These are phyloP conservation scores for Tetramorium alpestre DNA, from an alignment of 1,140 invertebrate species.

Conservation along the genomic window DNA sequence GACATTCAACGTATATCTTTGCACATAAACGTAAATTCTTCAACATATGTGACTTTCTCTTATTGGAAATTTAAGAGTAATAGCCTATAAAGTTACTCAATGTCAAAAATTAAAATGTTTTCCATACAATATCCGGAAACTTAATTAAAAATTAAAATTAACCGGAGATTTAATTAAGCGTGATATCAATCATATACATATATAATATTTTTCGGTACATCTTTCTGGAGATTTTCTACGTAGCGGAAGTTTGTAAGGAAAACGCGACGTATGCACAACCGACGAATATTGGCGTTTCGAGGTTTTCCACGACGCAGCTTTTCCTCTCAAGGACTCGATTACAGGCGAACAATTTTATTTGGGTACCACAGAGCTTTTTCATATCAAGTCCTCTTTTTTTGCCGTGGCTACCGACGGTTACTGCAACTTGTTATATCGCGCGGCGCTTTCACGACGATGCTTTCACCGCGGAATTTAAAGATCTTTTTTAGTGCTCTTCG, in stretches of 20 bases:
- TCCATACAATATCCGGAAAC: neutral
- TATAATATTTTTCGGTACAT: neutral
- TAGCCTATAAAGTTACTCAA: neutral
- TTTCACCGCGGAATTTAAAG: conserved; percentile 36
- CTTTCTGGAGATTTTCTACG: conserved; percentile 10
- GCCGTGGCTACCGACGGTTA: conserved; percentile 37
- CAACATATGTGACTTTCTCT: neutral
- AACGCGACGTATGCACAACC: conserved; percentile 51
- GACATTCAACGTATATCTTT: neutral
- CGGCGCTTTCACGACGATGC: conserved; percentile 18
- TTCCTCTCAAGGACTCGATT: conserved; percentile 59
- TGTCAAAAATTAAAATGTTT: neutral
- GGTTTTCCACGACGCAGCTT: conserved; percentile 45
- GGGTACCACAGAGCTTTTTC: conserved; percentile 45
- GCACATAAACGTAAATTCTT: neutral
- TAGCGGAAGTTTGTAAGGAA: conserved; percentile 6
- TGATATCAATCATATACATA: conserved; percentile 4
- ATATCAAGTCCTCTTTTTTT: conserved; percentile 29
- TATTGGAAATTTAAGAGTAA: neutral
- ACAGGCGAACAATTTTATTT: conserved; percentile 56
- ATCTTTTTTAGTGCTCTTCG: conserved; percentile 43
- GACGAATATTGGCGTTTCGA: conserved; percentile 34
- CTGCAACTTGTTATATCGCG: conserved; percentile 33
- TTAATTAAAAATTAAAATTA: neutral
- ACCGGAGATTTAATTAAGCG: neutral